These are phyloP conservation scores for Glossophaga mutica DNA, from an alignment of 2,797 vertebrate genomes.

Conservation along the genomic window DNA sequence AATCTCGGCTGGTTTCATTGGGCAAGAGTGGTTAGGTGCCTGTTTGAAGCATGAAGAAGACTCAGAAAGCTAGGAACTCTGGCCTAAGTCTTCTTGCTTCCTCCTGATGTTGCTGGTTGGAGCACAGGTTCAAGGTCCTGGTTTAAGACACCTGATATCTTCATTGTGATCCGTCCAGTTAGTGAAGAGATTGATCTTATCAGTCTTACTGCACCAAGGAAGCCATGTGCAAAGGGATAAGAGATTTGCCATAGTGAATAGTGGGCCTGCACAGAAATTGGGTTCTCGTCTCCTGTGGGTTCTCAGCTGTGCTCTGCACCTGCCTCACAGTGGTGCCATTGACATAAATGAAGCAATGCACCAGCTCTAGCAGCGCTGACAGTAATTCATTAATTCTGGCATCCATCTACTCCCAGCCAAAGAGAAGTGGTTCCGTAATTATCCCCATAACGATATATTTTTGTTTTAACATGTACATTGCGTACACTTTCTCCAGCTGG, in stretches of 20 bases:
- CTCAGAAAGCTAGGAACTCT: background rate
- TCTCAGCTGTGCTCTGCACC: background rate
- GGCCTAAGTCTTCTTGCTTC: background rate
- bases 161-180: background rate
- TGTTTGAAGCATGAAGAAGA: background rate
- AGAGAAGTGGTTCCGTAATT: slow-evolving; percentile 41
- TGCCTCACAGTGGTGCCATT: background rate
- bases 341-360: background rate
- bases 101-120: background rate
- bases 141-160: background rate
- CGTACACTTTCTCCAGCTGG: slow-evolving; percentile 28
- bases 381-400: background rate
- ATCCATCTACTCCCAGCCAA: background rate
- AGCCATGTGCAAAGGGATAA: background rate
- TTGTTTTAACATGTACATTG: slow-evolving; percentile 26
- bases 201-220: background rate
- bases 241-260: background rate
- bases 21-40: background rate
- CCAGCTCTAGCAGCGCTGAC: background rate
- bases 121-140: background rate
- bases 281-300: rapidly evolving
- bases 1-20: background rate
- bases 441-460: background rate
- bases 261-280: background rate
- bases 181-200: background rate